phyloP scores from a whole-genome alignment of 37 sponge, comb jelly and placozoan genomes.

The Lycopodina hypogea region DNA sequence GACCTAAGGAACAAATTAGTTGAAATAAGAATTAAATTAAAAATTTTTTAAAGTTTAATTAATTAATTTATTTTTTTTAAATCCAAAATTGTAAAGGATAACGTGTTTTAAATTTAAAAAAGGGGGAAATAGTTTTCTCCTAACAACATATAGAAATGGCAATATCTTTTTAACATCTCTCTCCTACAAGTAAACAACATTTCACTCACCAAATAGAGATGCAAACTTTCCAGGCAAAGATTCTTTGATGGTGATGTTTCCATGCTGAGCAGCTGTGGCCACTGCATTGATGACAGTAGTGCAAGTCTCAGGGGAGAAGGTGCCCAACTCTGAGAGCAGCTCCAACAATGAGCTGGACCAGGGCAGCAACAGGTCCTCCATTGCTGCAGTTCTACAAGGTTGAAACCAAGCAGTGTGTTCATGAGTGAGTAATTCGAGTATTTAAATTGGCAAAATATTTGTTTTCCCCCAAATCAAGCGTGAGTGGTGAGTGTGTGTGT shows the following conservation, averaged over 20 bases:
- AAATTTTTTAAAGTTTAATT: too few relatives aligned
- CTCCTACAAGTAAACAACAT: too few relatives aligned
- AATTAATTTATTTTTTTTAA: too few relatives aligned
- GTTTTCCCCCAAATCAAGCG: too few relatives aligned
- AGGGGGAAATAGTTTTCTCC: not conserved
- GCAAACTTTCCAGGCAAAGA: not conserved
- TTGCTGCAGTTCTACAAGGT: not conserved
- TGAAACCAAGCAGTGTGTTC: too few relatives aligned
- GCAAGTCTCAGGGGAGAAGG: not conserved
- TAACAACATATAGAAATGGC: not conserved
- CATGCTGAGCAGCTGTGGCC: not conserved
- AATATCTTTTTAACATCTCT: not conserved
- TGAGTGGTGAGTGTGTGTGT: too few relatives aligned
- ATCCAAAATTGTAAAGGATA: too few relatives aligned
- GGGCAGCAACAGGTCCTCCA: constrained; percentile 6
- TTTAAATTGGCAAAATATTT: too few relatives aligned
- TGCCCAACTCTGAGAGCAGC: constrained; percentile 10
- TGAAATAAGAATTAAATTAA: not conserved
- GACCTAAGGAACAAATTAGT: not conserved
- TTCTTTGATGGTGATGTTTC: not conserved
- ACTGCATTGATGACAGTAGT: not conserved
- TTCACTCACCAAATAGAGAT: not conserved
- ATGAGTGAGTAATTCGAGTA: too few relatives aligned
- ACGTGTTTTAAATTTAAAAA: too few relatives aligned
- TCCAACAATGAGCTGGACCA: constrained; percentile 5